phyloP scores from a whole-genome alignment of 2,113 vertebrate genomes.

The Trematocara nigrifrons region DNA sequence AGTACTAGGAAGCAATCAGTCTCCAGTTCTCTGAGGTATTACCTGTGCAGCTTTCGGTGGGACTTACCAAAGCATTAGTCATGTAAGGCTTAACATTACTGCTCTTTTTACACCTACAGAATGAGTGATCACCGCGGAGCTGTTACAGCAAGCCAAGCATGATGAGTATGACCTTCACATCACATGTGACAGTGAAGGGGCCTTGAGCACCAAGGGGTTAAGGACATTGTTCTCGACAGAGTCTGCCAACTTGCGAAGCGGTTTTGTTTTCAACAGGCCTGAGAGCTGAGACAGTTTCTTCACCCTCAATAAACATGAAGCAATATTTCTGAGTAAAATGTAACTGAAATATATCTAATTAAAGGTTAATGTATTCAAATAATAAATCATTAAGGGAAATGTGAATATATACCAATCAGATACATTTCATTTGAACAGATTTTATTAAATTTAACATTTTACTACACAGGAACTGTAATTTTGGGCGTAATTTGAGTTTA shows the following conservation, averaged over 20 bases:
- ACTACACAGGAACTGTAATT: not conserved
- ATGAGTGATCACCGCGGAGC: not conserved
- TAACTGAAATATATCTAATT: not conserved
- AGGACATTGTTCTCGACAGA: not conserved
- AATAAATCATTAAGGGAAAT: not conserved
- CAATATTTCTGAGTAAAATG: not conserved
- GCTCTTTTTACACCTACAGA: conserved; percentile 10
- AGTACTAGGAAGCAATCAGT: not conserved
- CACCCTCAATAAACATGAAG: not conserved
- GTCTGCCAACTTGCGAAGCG: not conserved
- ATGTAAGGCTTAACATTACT: not conserved
- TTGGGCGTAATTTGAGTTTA: not conserved
- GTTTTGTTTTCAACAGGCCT: not conserved
- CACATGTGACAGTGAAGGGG: not conserved
- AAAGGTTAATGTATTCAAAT: not conserved
- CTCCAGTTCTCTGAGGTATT: not conserved
- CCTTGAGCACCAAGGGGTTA: not conserved
- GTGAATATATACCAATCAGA: not conserved
- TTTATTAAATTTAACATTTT: not conserved
- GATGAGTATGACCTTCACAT: not conserved
- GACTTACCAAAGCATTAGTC: conserved; percentile 6
- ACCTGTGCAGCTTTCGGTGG: not conserved
- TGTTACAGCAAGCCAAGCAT: not conserved
- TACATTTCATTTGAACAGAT: not conserved
- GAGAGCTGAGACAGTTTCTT: not conserved